Evolutionary conservation across 2,888 invertebrate species (phyloP).

Genomic region (Orthonychiurus folsomi): DNA sequence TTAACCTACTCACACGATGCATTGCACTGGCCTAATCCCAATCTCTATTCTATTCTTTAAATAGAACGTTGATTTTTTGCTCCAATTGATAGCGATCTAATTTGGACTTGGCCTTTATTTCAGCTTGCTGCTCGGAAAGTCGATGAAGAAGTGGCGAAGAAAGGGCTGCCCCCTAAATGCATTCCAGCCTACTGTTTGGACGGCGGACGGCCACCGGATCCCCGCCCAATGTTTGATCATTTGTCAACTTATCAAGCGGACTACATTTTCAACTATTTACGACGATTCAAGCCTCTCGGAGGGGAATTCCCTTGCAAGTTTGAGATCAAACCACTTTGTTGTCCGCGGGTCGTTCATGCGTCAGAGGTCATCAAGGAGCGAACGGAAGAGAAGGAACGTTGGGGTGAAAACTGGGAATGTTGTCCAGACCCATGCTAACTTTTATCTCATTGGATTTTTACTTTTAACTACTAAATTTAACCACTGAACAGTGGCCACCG

Average conservation of each 20-base stretch:
- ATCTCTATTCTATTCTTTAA: no score
- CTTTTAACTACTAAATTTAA: no score
- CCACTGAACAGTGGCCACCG: no score
- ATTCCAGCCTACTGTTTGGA: slow-evolving; percentile 36
- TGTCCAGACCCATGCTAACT: slow-evolving; percentile 22
- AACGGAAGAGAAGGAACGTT: slow-evolving; percentile 39
- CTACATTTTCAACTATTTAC: slow-evolving; percentile 27
- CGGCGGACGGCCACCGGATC: slow-evolving; percentile 34
- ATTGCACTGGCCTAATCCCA: no score
- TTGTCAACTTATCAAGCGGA: slow-evolving; percentile 39
- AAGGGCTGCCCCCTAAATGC: slow-evolving; percentile 32
- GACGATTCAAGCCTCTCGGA: slow-evolving; percentile 28
- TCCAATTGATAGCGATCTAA: no score
- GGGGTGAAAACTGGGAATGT: slow-evolving; percentile 38
- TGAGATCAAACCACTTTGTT: slow-evolving; percentile 32
- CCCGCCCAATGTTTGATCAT: slow-evolving; percentile 37
- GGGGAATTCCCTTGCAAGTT: slow-evolving; percentile 34
- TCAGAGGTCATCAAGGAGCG: slow-evolving; percentile 27
- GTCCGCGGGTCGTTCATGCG: slow-evolving; percentile 22
- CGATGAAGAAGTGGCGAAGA: slow-evolving; percentile 20
- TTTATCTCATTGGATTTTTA: no score
- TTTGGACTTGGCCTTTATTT: no score
- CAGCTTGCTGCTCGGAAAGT: slow-evolving; percentile 28
- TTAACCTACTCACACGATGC: no score
- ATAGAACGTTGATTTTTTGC: no score